Evolutionary conservation across 2,113 vertebrate species (phyloP), one percentile per base, ranked within the genome.

Genomic region (Setophaga coronata): DNA sequence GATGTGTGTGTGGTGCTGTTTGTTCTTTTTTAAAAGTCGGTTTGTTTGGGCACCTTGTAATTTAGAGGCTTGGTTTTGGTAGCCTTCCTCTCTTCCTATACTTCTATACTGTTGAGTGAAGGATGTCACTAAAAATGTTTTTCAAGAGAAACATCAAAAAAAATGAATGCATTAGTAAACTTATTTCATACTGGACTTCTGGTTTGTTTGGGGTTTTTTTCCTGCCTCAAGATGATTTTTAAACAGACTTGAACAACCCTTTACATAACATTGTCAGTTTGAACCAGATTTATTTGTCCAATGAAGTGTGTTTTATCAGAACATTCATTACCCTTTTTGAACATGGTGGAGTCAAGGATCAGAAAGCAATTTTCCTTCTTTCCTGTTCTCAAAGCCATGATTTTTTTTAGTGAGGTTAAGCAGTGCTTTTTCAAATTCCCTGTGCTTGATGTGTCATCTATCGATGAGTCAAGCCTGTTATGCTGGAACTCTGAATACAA

Each of bases 381-480:
- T 96, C 95, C 97, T 98, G 95, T 98, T 97, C 93, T 97, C 87
- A 96, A 97, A 98, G 82, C 85, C 90, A 94, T 93, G 82, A 79
- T 70, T 87, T 87, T 84, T 89, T 96, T 97, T 94, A 94, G 95
- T 90, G 95, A 98, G 97, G 97, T 98, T 98, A 98, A 98, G 97
- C 97, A 98, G 96, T 82, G 67, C 93, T 96, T 98, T 98, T 98
- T 98, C 96, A 98, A 97, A 97, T 95, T 97, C 96, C 91, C 97
- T 34, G 66, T 95, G 97, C 97, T 98, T 92, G 95, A 93, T 98
- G 98, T 97, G 96, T 98, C 98, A 98, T 98, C 97, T 96, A 95
- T 94, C 33, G 95, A 95, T 98, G 98, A 98, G 96, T 98, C 98
- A 98, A 98, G 87, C 96, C 93, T 98, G 97, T 98, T 98, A 96